phyloP scores from a whole-genome alignment of 2,797 vertebrate genomes.

The Takifugu ocellatus region DNA sequence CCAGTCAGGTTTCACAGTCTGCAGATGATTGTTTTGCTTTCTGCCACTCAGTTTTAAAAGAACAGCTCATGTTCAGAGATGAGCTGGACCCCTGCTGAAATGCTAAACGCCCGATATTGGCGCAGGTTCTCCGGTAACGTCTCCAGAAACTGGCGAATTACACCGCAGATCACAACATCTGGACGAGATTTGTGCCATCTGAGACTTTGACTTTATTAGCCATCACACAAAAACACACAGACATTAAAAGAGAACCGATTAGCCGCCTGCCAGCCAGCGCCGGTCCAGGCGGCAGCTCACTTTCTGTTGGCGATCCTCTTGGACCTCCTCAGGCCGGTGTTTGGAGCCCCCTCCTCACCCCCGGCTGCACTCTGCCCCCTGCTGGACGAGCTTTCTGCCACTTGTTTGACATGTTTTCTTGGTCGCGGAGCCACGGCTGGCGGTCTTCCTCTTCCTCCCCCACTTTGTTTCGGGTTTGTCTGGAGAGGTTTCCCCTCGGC shows the following conservation, averaged over 20 bases:
- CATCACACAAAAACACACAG: too few species aligned
- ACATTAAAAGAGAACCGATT: neutral
- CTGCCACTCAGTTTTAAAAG: neutral
- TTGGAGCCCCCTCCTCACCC: conserved; percentile 4
- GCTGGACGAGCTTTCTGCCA: neutral
- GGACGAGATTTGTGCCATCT: too few species aligned
- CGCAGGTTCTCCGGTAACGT: too few species aligned
- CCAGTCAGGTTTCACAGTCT: conserved; percentile 21
- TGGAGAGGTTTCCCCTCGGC: neutral
- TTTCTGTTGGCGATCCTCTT: conserved; percentile 63
- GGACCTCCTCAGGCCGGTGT: conserved; percentile 50
- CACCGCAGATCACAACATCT: too few species aligned
- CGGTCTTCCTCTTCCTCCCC: neutral
- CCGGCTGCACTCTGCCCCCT: neutral
- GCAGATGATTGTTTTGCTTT: conserved; percentile 6
- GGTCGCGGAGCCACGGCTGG: neutral
- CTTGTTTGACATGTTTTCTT: neutral
- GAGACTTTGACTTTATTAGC: too few species aligned
- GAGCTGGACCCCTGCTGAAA: too few species aligned
- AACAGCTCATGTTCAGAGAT: neutral
- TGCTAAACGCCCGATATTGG: too few species aligned
- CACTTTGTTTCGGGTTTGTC: neutral
- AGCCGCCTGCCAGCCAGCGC: neutral
- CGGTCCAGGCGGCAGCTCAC: neutral
- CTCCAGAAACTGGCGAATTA: too few species aligned